Percentiles rank a stretch among this genome's conserved stretches.
phyloP scores from a whole-genome alignment of 1,140 invertebrate genomes.

The Akabosia matsudoensis region DNA sequence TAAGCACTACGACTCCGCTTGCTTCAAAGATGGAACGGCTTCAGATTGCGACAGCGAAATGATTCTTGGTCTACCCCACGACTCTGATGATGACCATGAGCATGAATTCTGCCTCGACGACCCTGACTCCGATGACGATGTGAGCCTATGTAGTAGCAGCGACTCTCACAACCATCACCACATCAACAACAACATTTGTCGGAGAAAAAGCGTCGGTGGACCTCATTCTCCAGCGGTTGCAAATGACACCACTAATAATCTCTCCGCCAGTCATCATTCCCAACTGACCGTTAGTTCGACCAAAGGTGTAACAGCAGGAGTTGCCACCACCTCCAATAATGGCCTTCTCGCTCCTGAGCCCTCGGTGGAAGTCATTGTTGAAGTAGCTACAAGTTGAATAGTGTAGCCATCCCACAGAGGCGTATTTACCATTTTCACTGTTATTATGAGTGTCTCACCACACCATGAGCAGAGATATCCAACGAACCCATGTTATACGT shows the following conservation, averaged over 20 bases:
- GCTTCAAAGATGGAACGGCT: constrained; percentile 58
- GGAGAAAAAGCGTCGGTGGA: too few species aligned
- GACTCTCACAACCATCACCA: neutral
- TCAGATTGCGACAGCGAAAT: neutral
- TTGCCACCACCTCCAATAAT: constrained; percentile 7
- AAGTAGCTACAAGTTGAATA: constrained; percentile 20
- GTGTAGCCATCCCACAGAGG: neutral
- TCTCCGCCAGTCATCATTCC: neutral
- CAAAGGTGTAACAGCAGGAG: neutral
- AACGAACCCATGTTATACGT: neutral
- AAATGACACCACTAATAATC: too few species aligned
- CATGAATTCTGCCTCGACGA: too few species aligned
- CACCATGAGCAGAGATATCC: neutral
- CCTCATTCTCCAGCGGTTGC: too few species aligned
- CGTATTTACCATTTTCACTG: neutral
- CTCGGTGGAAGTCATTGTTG: constrained; percentile 14
- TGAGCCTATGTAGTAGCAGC: neutral
- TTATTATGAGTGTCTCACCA: neutral
- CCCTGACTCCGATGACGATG: neutral
- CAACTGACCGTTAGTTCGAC: constrained; percentile 21
- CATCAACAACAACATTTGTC: neutral
- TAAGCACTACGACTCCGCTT: constrained; percentile 92
- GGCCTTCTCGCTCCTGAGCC: constrained; percentile 21
- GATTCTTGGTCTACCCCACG: neutral
- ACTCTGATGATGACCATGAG: neutral